These are phyloP conservation scores for Rotaria sp. DNA, from an alignment of 2,888 invertebrate species.

Conservation along the genomic window DNA sequence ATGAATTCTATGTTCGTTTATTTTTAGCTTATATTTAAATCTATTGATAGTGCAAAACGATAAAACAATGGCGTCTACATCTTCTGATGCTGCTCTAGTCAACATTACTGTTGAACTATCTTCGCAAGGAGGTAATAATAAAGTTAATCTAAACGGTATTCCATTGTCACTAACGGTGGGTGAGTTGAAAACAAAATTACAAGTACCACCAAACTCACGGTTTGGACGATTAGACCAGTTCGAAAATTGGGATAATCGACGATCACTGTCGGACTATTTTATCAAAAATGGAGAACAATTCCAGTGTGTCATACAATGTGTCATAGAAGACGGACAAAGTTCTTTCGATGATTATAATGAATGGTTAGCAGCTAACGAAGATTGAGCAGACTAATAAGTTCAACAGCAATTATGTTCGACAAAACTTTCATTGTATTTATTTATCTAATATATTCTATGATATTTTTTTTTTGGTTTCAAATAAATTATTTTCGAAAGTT, in stretches of 20 bases:
- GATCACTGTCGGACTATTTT: not conserved
- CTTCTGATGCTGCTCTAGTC: not conserved
- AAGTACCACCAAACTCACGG: not conserved
- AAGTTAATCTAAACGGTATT: not conserved
- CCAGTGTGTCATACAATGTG: not conserved
- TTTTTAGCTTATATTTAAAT: too few species aligned
- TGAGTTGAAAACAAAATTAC: not conserved
- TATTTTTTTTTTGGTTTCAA: too few species aligned
- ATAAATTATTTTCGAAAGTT: too few species aligned
- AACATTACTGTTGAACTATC: not conserved
- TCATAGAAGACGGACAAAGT: not conserved
- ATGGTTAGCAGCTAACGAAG: too few species aligned
- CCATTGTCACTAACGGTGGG: not conserved
- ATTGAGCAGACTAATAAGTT: too few species aligned
- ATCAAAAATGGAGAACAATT: not conserved
- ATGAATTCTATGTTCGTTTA: too few species aligned
- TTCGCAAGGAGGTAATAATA: not conserved
- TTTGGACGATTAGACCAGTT: not conserved
- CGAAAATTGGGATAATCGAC: not conserved
- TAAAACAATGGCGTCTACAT: not conserved
- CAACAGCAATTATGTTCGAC: too few species aligned
- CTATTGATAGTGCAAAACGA: too few species aligned
- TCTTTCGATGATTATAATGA: not conserved
- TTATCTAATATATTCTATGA: too few species aligned
- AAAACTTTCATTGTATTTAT: too few species aligned